Conservation (phyloP, 2,797 vertebrate genomes). For the Limnodromus scolopaceus region DNA sequence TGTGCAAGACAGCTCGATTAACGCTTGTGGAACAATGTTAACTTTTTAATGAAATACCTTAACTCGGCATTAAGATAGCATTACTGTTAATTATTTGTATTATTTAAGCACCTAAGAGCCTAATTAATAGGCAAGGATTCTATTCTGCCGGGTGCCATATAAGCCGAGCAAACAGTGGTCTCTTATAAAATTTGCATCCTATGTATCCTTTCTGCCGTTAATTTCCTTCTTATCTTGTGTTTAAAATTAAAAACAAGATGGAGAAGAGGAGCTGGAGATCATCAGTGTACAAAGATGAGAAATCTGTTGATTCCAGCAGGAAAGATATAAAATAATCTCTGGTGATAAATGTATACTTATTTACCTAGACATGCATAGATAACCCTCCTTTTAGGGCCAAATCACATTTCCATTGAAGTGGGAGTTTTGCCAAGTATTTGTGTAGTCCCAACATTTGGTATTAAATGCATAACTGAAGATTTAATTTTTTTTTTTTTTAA, state of each 20-base stretch:
- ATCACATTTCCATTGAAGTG: neutral
- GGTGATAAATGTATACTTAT: neutral
- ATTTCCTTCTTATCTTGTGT: neutral
- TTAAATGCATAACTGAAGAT: slow-evolving; percentile 27
- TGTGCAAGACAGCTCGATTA: slow-evolving; percentile 55
- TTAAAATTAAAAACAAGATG: neutral
- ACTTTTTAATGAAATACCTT: slow-evolving; percentile 68
- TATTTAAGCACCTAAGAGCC: slow-evolving; percentile 53
- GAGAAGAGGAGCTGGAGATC: neutral
- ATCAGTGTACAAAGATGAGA: neutral
- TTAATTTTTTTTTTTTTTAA: neutral
- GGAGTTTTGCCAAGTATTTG: neutral
- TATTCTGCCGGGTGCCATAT: slow-evolving; percentile 32
- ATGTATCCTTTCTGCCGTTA: neutral
- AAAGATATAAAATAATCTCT: neutral
- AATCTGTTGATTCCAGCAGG: neutral
- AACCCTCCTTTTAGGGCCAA: neutral
- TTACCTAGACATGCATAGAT: neutral
- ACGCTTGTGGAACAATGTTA: slow-evolving; percentile 33
- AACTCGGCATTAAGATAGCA: slow-evolving; percentile 27
- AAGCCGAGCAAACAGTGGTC: neutral
- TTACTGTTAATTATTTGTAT: slow-evolving; percentile 68
- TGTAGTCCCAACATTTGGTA: neutral
- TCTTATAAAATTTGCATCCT: neutral
- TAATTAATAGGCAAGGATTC: slow-evolving; percentile 38